Evolutionary conservation across 2,113 vertebrate genomes (phyloP).

Genomic region (Tyto alba): DNA sequence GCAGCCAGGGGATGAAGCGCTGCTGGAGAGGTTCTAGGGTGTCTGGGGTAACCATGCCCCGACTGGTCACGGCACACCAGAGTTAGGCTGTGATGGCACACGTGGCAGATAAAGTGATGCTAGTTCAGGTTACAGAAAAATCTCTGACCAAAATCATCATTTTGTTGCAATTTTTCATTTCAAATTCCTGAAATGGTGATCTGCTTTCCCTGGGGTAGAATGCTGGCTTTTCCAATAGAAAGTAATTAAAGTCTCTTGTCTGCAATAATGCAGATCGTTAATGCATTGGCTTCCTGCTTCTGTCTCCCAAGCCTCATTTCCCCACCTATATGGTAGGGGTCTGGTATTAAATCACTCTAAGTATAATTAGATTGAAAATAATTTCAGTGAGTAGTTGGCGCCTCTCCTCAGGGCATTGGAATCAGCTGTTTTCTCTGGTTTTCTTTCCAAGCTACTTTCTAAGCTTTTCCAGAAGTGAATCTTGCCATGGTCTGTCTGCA

Average conservation of each 20-base stretch:
- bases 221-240: constrained; percentile 46
- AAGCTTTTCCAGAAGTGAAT: not conserved
- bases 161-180: not conserved
- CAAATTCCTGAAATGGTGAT: not conserved
- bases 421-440: constrained; percentile 6
- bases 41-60: not conserved
- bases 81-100: not conserved
- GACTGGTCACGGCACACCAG: not conserved
- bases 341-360: constrained; percentile 54
- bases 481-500: not conserved
- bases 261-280: constrained; percentile 42
- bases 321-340: constrained; percentile 9
- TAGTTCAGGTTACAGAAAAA: not conserved
- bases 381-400: constrained; percentile 22
- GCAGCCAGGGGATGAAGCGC: not conserved
- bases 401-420: not conserved
- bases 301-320: constrained; percentile 37
- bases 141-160: not conserved
- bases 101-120: not conserved
- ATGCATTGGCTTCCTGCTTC: constrained; percentile 39
- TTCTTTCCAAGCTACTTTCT: constrained; percentile 1
- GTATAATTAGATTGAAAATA: constrained; percentile 44
- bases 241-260: constrained; percentile 46
- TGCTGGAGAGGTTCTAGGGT: not conserved
- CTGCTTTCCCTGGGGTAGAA: not conserved